These are phyloP conservation scores for Cheiracanthium punctorium DNA, from an alignment of 2,888 invertebrate species.

Conservation along the genomic window DNA sequence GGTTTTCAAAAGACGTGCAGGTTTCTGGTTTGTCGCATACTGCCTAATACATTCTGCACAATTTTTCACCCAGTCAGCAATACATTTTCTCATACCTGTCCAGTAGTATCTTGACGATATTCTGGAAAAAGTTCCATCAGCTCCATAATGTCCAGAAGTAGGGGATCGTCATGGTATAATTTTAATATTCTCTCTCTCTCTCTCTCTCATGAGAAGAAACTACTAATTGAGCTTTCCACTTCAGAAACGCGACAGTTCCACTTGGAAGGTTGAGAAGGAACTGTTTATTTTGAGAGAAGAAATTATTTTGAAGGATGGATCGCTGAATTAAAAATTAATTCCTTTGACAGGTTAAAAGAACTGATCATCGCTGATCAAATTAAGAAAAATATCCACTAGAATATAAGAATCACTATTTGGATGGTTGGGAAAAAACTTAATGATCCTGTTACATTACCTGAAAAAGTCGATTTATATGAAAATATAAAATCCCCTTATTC, in stretches of 20 bases:
- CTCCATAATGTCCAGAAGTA: conserved; percentile 1
- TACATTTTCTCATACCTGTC: neutral
- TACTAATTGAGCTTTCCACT: conserved; percentile 13
- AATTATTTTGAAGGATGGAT: neutral
- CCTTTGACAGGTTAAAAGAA: neutral
- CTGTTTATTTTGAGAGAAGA: too few relatives aligned
- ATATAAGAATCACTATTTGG: too few relatives aligned
- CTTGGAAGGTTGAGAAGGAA: too few relatives aligned
- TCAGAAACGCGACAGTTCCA: too few relatives aligned
- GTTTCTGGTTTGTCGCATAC: conserved; percentile 13
- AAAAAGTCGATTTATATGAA: too few relatives aligned
- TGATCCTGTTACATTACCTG: too few relatives aligned
- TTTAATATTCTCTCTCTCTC: too few relatives aligned
- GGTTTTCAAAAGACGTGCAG: neutral
- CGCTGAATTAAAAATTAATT: neutral
- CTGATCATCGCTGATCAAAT: neutral
- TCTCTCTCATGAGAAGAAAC: neutral
- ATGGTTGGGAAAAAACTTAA: too few relatives aligned
- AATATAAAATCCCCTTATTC: too few relatives aligned
- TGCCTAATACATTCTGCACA: neutral
- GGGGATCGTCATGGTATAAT: conserved; percentile 12
- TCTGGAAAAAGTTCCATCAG: too few relatives aligned
- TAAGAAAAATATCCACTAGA: too few relatives aligned
- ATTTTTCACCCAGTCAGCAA: conserved; percentile 25
- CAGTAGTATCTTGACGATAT: too few relatives aligned